Evolutionary conservation across 2,113 vertebrate species (phyloP), one percentile per base, ranked within the genome.

Genomic region (Rynchops niger): DNA sequence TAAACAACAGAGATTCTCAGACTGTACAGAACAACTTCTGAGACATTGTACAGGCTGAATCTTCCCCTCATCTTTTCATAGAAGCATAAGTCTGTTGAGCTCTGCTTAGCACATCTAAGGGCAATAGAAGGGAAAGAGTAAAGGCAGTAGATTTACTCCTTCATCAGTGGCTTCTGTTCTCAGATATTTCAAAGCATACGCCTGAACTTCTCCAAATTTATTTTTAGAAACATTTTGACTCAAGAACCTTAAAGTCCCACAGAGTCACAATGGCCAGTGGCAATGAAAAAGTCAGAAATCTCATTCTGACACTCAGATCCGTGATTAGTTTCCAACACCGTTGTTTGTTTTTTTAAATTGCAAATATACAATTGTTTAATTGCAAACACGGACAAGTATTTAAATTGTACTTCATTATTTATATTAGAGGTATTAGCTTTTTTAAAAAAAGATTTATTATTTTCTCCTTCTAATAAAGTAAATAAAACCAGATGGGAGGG

Each of bases 1-100:
- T 40, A 43, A 77, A 12, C 61, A 50, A n/a, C 40, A 76, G 69
- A 53, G 71, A 40, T 30, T 56, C 71, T 86, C 74, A 55, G 38
- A 47, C 20, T 32, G 9, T 15, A 36, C 21, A 66, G 43, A 82
- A 34, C 21, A 36, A 30, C 1, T 0, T 49, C 20, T 83, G 58
- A 77, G 47, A n/a, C 14, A 5, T 4, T 69, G 15, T 11, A 63
- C 0, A 1, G 42, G 32, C 22, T 55, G 4, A 17, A 50, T 42
- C 6, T 26, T 17, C 20, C 15, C 11, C 9, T 43, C 6, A 4
- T 20, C 47, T 36, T 40, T 76, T 79, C 56, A 26, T 0, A 27
- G 58, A 82, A 55, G 30, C 38, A 50, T 50, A 36, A 8, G 21
- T 59, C 42, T 83, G 22, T 50, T 2, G 7, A 16, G 25, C 76